phyloP scores from a whole-genome alignment of 2,113 vertebrate genomes.

The Myxocyprinus asiaticus region DNA sequence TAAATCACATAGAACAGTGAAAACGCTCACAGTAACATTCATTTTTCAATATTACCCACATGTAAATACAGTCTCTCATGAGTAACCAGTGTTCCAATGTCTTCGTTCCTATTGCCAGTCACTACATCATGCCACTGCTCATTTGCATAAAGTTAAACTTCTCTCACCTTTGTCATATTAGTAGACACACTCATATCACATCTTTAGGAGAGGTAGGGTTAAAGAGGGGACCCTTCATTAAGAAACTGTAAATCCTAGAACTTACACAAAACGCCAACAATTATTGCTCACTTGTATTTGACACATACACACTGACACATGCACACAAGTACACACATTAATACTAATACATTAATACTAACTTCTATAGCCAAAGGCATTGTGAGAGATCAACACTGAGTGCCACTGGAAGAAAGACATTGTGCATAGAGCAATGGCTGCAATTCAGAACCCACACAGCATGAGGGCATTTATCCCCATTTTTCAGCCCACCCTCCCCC shows the following conservation, averaged over 20 bases:
- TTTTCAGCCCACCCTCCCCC: constrained; percentile 23
- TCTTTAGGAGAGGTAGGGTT: too few relatives aligned
- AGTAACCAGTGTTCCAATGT: too few relatives aligned
- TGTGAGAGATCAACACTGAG: constrained; percentile 20
- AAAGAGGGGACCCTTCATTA: too few relatives aligned
- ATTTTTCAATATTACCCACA: too few relatives aligned
- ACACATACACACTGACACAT: constrained; percentile 16
- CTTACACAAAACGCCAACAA: constrained; percentile 15
- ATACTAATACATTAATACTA: neutral
- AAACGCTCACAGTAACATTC: too few relatives aligned
- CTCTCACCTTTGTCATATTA: too few relatives aligned
- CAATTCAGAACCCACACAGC: constrained; percentile 28
- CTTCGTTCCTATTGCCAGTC: too few relatives aligned
- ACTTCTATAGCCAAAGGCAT: constrained; percentile 15
- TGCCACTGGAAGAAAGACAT: neutral
- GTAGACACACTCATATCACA: too few relatives aligned
- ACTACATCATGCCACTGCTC: too few relatives aligned
- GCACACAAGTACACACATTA: neutral
- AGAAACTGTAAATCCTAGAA: neutral
- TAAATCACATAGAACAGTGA: too few relatives aligned
- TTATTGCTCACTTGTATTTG: neutral
- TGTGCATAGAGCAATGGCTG: constrained; percentile 19
- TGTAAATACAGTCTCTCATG: too few relatives aligned
- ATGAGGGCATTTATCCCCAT: constrained; percentile 41
- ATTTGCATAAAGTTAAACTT: too few relatives aligned